phyloP scores from a whole-genome alignment of 2,797 vertebrate genomes.

The Pseudotriccus pelzelni region DNA sequence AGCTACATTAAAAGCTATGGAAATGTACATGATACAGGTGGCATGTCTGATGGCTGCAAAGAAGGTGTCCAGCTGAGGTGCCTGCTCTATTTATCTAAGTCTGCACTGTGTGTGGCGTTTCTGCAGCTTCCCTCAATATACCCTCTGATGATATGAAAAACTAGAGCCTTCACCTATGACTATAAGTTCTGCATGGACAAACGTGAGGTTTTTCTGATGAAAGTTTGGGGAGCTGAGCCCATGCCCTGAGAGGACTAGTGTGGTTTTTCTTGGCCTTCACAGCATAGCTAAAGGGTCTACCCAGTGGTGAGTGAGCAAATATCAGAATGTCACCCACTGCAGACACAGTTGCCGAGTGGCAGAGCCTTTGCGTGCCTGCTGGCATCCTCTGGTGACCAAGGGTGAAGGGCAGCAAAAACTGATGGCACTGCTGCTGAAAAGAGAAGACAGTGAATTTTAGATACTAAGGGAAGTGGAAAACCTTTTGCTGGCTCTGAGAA shows the following conservation, averaged over 20 bases:
- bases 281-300: not conserved
- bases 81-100: not conserved
- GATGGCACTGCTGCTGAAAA: not conserved
- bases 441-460: not conserved
- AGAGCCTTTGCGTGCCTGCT: not conserved
- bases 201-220: rapidly evolving
- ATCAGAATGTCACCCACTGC: not conserved
- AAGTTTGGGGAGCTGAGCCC: not conserved
- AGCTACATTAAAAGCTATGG: not conserved
- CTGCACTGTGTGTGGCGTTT: not conserved
- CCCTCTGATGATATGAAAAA: not conserved
- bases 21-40: not conserved
- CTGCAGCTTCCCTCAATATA: not conserved
- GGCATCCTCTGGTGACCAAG: not conserved
- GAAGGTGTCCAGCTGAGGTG: not conserved
- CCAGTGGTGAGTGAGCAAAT: not conserved
- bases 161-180: too few relatives aligned
- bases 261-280: not conserved
- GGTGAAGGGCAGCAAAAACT: not conserved
- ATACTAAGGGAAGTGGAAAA: not conserved
- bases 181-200: not conserved
- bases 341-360: not conserved
- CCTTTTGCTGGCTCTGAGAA: not conserved
- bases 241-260: not conserved
- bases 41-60: not conserved